phyloP scores from a whole-genome alignment of 2,888 invertebrate genomes.

The Drosophila stalkeri region DNA sequence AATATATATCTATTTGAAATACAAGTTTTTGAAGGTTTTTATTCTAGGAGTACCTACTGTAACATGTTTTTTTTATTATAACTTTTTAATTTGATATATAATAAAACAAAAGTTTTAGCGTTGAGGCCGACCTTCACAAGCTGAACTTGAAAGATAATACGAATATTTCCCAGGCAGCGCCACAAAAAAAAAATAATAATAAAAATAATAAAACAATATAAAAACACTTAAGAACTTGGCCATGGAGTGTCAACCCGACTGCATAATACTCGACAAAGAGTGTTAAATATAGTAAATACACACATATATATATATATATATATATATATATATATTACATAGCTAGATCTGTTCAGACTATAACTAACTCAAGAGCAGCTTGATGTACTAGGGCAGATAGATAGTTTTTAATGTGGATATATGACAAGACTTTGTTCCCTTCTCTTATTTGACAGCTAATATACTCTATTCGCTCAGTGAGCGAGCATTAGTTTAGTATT shows the following conservation, averaged over 20 bases:
- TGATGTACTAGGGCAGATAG: background rate
- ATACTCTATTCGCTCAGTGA: background rate
- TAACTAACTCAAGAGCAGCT: background rate
- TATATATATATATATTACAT: background rate
- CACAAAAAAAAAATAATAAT: background rate
- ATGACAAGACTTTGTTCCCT: too few relatives aligned
- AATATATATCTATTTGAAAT: background rate
- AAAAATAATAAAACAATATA: background rate
- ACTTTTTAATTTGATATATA: slow-evolving; percentile 3
- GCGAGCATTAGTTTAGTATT: background rate
- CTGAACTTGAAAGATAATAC: slow-evolving; percentile 10
- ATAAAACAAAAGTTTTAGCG: background rate
- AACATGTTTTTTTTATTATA: background rate
- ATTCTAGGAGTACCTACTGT: background rate
- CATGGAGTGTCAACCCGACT: background rate
- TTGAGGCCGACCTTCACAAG: background rate
- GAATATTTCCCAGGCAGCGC: slow-evolving; percentile 6
- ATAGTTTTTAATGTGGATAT: background rate
- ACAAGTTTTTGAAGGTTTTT: background rate
- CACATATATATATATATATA: background rate
- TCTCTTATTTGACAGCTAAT: background rate
- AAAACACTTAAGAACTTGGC: background rate
- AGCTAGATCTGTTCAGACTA: too few relatives aligned
- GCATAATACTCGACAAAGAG: background rate
- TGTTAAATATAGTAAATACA: background rate